Evolutionary conservation across 2,797 vertebrate species (phyloP).

Genomic region (Neosalanx taihuensis): DNA sequence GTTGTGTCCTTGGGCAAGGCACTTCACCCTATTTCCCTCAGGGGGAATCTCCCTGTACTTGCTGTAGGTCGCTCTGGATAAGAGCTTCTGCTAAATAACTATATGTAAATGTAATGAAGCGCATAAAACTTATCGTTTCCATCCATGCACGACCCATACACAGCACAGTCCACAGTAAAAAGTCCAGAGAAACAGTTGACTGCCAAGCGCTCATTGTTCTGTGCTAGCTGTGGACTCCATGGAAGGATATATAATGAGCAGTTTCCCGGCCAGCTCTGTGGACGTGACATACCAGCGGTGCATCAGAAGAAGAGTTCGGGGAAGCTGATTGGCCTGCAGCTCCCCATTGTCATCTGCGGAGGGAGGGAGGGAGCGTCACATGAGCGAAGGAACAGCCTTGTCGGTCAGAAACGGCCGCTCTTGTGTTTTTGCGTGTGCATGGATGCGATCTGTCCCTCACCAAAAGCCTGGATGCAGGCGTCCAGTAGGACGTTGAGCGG

Average conservation of each 20-base stretch:
- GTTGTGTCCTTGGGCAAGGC: no score
- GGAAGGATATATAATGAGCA: conserved; percentile 92
- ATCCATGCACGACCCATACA: conserved; percentile 4
- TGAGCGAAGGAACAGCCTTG: not conserved
- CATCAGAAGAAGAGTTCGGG: conserved; percentile 91
- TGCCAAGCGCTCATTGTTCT: not conserved
- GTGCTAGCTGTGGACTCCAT: conserved; percentile 2
- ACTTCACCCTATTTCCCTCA: no score
- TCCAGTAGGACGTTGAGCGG: conserved; percentile 84
- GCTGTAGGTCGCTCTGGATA: no score
- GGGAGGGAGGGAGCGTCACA: conserved; percentile 13
- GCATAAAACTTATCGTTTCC: no score
- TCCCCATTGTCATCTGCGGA: conserved; percentile 85
- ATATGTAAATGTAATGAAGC: no score
- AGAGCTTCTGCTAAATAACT: no score
- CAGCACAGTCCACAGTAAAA: not conserved
- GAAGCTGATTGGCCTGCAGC: conserved; percentile 75
- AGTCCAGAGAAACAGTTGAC: no score
- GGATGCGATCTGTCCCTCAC: conserved; percentile 63
- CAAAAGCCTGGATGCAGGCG: conserved; percentile 87
- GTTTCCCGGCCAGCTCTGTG: conserved; percentile 88
- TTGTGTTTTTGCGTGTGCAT: not conserved
- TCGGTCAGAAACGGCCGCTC: not conserved
- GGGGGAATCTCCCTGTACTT: no score
- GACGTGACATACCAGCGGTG: conserved; percentile 95